These are phyloP conservation scores for Zelleria hepariella DNA, from an alignment of 2,888 invertebrate species.

Conservation along the genomic window DNA sequence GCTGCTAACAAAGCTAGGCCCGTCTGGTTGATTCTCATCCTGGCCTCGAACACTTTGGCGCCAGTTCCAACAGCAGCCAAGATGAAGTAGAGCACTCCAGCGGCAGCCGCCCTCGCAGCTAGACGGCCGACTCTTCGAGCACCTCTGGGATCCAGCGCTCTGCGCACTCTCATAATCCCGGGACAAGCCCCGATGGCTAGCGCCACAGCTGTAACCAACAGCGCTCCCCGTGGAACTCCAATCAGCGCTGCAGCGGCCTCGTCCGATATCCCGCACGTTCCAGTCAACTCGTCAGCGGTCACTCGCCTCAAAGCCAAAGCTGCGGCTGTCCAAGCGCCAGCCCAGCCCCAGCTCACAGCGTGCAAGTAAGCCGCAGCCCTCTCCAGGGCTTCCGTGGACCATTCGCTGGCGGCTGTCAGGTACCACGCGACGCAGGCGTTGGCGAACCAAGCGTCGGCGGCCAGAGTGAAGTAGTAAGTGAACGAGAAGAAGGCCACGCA, in stretches of 20 bases:
- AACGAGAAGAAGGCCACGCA: conserved; percentile 83
- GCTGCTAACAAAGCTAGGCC: conserved; percentile 62
- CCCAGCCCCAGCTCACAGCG: conserved; percentile 89
- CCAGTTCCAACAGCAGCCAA: conserved; percentile 81
- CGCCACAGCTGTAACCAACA: conserved; percentile 78
- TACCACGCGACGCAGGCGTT: conserved; percentile 92
- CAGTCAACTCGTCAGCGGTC: conserved; percentile 84
- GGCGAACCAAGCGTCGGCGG: conserved; percentile 89
- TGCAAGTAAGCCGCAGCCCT: conserved; percentile 89
- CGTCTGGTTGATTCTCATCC: conserved; percentile 57
- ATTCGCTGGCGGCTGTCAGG: conserved; percentile 90
- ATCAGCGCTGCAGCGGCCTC: conserved; percentile 74
- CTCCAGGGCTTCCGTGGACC: conserved; percentile 94
- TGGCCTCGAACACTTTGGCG: conserved; percentile 76
- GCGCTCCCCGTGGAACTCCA: conserved; percentile 72
- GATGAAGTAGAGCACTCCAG: conserved; percentile 81
- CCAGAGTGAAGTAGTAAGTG: conserved; percentile 84
- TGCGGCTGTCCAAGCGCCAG: conserved; percentile 87
- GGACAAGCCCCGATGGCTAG: conserved; percentile 82
- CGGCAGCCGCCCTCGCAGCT: conserved; percentile 83
- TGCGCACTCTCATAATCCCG: conserved; percentile 82
- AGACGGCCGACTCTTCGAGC: conserved; percentile 79
- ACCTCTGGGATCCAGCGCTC: conserved; percentile 66
- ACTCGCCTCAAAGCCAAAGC: conserved; percentile 84
- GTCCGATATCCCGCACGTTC: conserved; percentile 82